Base-by-base conservation (phyloP, 2,797 vertebrate genomes). In the Neosalanx taihuensis region DNA sequence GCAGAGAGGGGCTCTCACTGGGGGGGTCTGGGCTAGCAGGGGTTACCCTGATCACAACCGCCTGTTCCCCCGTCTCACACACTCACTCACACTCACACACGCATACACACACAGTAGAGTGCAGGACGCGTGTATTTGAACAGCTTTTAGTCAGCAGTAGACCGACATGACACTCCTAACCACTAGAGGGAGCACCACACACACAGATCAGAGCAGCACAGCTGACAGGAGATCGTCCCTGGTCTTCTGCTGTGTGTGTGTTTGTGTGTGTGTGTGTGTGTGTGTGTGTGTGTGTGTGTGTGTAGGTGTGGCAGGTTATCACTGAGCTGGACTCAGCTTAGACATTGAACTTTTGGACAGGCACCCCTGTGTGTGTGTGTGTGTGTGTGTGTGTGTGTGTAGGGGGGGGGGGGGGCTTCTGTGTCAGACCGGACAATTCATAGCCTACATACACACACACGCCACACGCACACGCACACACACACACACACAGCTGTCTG, bases 181-280 rank as follows among this genome's bases (percentile, higher is more conserved):
- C 92, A 90, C 87, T 64, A 90, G 91, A 85, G 81, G 90, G 90
- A 67, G 87, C 82, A 41, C 37, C 37, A 61, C 59, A 15, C 10
- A 33, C 31, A 33, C 17, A 63, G 29, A 18, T 35, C 30, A 30
- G 60, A 17, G 15, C 60, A 61, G 30, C 13, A 62, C 1, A 26
- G 17, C 60, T 62, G 29, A 62, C 26, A 30, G 30, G 12, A 35
- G n/a, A 20, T 63, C 6, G 7, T 30, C 35, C 35, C 37, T 10
- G 7, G 2, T 12, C 37, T 41, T 41, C 37, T 41, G 37, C 37
- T 33, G 60, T 31, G 60, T 63, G 60, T 33, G 30, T 33, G 30
- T 33, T 1, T 13, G 29, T 33, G 12, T 58, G 12, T 62, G 60
- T 62, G 60, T n/a, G 30, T 6, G 15, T 5, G 3, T 17, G 15